Evolutionary conservation across 2,888 invertebrate species (phyloP).

Genomic region (Lasioglossum morio): DNA sequence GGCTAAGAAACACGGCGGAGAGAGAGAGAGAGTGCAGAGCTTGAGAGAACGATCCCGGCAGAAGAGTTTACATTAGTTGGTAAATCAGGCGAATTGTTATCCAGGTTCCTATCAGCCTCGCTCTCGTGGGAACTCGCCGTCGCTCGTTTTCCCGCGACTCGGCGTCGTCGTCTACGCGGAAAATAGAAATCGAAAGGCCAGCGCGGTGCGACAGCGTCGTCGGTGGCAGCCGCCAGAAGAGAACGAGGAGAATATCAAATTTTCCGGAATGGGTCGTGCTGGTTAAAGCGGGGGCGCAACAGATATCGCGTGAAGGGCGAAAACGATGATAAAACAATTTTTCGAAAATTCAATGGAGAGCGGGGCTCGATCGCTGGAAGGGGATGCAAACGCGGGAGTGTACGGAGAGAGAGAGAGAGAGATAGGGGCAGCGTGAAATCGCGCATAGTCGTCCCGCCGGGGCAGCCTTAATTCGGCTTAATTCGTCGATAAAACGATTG

Average conservation of each 20-base stretch:
- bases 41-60: not conserved
- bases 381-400: not conserved
- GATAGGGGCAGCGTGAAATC: constrained; percentile 36
- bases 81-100: not conserved
- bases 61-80: not conserved
- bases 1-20: no score
- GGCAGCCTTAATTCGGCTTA: constrained; percentile 63
- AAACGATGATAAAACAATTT: constrained; percentile 62
- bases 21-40: no score
- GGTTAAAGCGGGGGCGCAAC: constrained; percentile 33
- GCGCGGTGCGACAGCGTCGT: not conserved
- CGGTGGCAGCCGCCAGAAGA: not conserved
- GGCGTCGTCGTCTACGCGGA: not conserved
- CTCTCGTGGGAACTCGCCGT: not conserved
- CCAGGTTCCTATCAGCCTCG: not conserved
- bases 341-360: constrained; percentile 51
- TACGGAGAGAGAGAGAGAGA: not conserved
- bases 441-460: constrained; percentile 54
- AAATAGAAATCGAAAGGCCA: constrained; percentile 19
- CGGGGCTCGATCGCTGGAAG: not conserved
- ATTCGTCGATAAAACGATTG: constrained; percentile 69
- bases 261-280: constrained; percentile 35
- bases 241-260: constrained; percentile 27
- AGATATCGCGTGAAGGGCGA: constrained; percentile 32
- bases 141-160: not conserved